These are phyloP conservation scores for Callospermophilus lateralis DNA, from an alignment of 2,113 vertebrate species.

Conservation along the genomic window DNA sequence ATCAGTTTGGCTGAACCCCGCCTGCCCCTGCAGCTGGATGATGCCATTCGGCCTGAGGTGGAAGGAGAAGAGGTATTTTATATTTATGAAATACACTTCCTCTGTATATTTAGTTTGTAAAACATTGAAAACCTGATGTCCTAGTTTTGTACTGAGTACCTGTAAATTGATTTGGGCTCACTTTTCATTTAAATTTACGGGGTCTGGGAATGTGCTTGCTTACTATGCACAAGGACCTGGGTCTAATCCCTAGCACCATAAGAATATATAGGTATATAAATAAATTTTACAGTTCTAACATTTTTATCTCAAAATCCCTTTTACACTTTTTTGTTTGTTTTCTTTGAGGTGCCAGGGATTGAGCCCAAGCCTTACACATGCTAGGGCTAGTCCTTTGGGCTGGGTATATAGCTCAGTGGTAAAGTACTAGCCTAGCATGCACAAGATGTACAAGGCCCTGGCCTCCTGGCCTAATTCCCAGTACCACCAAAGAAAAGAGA, in stretches of 20 bases:
- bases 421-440: not conserved
- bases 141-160: not conserved
- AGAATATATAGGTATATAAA: not conserved
- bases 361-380: not conserved
- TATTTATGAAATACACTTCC: slow-evolving; percentile 57
- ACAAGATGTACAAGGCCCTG: not conserved
- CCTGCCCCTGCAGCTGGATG: slow-evolving; percentile 97
- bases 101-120: slow-evolving; percentile 46
- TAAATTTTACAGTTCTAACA: not conserved
- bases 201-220: not conserved
- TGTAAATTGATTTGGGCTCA: slow-evolving; percentile 34
- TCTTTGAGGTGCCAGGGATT: not conserved
- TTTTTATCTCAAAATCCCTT: not conserved
- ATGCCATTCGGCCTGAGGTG: slow-evolving; percentile 95
- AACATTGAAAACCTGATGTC: slow-evolving; percentile 11
- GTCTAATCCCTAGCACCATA: not conserved
- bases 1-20: slow-evolving; percentile 97
- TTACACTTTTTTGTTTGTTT: not conserved
- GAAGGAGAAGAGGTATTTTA: slow-evolving; percentile 96
- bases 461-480: not conserved
- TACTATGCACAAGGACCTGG: not conserved
- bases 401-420: not conserved
- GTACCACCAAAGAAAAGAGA: not conserved
- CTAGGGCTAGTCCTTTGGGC: not conserved
- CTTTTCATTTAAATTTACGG: slow-evolving; percentile 49